These are phyloP conservation scores for Tokudaia muenninki DNA, from an alignment of 2,797 vertebrate species.

Conservation along the genomic window DNA sequence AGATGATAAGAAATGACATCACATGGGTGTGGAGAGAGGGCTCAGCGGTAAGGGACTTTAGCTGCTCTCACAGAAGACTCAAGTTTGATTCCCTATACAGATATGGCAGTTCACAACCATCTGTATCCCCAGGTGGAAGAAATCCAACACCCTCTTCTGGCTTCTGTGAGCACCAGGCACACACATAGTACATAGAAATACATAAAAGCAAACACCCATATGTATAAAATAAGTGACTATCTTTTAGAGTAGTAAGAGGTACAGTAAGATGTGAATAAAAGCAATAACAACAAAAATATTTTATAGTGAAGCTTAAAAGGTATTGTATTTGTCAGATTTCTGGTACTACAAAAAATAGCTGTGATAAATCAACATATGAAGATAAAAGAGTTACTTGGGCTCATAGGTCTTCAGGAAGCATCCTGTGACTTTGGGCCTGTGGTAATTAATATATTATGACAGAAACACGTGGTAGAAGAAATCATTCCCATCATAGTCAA, in stretches of 20 bases:
- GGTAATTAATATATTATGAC: background rate
- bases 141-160: too few relatives aligned
- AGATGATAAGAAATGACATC: background rate
- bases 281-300: background rate
- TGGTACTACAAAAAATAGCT: background rate
- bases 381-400: background rate
- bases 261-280: background rate
- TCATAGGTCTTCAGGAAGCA: background rate
- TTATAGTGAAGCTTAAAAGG: background rate
- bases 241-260: background rate
- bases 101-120: background rate
- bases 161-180: background rate
- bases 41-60: background rate
- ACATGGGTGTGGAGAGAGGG: too few relatives aligned
- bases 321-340: background rate
- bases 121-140: background rate
- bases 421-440: background rate
- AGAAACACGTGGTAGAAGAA: background rate
- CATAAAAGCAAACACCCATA: background rate
- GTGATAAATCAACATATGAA: background rate
- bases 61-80: background rate
- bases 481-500: background rate
- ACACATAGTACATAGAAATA: too few relatives aligned
- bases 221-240: background rate
- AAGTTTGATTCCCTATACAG: background rate